These are phyloP conservation scores for Pocillopora verrucosa DNA, from an alignment of 64 coral and sea anemone genomes.

Conservation along the genomic window DNA sequence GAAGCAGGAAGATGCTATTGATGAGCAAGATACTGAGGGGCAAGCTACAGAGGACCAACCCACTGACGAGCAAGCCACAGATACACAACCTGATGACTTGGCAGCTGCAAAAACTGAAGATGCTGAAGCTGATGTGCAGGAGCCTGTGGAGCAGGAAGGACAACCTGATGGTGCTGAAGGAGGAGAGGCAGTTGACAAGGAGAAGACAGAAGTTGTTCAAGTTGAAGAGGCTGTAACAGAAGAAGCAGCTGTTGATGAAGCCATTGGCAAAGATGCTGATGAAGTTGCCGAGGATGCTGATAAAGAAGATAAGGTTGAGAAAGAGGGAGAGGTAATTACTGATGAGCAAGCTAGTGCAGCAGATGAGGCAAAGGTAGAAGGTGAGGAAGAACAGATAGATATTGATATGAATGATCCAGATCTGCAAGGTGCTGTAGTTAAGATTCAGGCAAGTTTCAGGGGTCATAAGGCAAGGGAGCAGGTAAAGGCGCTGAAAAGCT, in stretches of 20 bases:
- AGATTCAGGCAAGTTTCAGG: slow-evolving; percentile 94
- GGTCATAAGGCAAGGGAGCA: slow-evolving; percentile 86
- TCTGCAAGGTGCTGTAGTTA: slow-evolving; percentile 82
- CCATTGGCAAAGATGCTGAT: background rate
- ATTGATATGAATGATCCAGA: slow-evolving; percentile 75
- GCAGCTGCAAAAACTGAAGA: slow-evolving; percentile 9
- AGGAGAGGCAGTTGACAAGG: slow-evolving; percentile 5
- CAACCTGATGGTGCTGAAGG: slow-evolving; percentile 1
- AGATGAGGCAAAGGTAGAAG: background rate
- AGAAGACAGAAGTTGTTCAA: background rate
- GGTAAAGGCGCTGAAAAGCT: slow-evolving; percentile 57
- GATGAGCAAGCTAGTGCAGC: slow-evolving; percentile 20
- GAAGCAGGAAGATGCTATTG: background rate
- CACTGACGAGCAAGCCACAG: background rate
- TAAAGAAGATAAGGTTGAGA: slow-evolving; percentile 7
- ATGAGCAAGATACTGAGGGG: background rate
- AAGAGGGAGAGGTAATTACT: slow-evolving; percentile 14
- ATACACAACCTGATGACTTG: background rate
- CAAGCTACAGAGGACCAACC: background rate
- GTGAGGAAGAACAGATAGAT: slow-evolving; percentile 41
- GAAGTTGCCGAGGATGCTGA: background rate
- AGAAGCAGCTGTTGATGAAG: background rate
- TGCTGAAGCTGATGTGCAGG: slow-evolving; percentile 3
- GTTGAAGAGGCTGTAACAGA: background rate
- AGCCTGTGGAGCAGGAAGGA: background rate